Conservation (phyloP, 2,113 vertebrate genomes). For the Pyxicephalus adspersus region DNA sequence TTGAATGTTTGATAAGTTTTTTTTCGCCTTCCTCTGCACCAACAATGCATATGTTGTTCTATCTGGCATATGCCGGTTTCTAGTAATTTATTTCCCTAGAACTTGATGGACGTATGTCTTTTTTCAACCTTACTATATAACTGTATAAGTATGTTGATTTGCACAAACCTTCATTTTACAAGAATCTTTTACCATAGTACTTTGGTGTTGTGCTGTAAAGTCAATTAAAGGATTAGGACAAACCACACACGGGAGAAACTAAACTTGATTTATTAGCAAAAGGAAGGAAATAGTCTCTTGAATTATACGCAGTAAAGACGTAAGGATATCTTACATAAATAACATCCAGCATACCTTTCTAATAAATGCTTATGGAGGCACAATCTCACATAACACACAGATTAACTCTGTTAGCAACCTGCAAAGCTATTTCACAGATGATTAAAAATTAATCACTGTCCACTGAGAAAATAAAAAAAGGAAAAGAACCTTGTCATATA, state of each 20-base stretch:
- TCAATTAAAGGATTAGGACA: slow-evolving; percentile 1
- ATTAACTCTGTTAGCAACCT: slow-evolving; percentile 33
- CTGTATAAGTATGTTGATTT: not conserved
- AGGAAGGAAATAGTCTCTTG: not conserved
- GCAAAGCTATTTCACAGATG: slow-evolving; percentile 46
- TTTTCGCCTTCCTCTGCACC: too few species aligned
- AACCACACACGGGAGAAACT: not conserved
- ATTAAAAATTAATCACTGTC: slow-evolving; percentile 48
- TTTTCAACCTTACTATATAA: too few species aligned
- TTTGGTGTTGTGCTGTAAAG: not conserved
- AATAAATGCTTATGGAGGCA: slow-evolving; percentile 25
- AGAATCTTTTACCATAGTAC: not conserved
- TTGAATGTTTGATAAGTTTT: too few species aligned
- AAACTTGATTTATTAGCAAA: slow-evolving; percentile 21
- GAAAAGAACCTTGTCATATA: not conserved
- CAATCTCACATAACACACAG: slow-evolving; percentile 36
- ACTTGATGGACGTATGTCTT: too few species aligned
- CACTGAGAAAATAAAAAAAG: not conserved
- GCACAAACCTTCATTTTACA: not conserved
- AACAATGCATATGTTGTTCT: too few species aligned
- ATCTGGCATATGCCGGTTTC: too few species aligned
- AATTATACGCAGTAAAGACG: slow-evolving; percentile 21
- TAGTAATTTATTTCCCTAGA: too few species aligned
- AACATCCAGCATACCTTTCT: not conserved
- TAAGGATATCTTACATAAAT: slow-evolving; percentile 36